Evolutionary conservation across 2,888 invertebrate species (phyloP), one percentile per base, ranked within the genome.

Genomic region (Drosophila cracens): DNA sequence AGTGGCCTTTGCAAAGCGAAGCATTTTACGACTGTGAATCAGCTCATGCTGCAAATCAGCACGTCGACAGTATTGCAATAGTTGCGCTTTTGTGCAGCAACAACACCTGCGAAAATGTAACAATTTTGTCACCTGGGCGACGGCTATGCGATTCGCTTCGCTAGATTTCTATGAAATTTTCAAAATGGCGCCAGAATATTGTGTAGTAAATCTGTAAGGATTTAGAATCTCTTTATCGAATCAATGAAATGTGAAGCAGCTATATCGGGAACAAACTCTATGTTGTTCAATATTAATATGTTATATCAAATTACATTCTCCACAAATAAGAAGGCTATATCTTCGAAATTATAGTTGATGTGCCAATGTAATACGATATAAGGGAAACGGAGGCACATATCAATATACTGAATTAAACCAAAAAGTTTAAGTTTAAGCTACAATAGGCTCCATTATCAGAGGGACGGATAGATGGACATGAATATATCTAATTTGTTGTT

Each of bases 61-160:
- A 81, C 74, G 72, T 81, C 52, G 43, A 63, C 27, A 25, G n/a
- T 43, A 48, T 49, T 54, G 16, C 46, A 16, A 46, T 25, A 25
- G 46, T 46, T 46, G 59, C 40, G 21, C 46, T 40, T 51, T 34
- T 38, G 36, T 46, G 33, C 4, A 57, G 5, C 36, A 31, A 25
- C 38, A 40, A 33, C 21, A 60, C 25, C 49, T 31, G 11, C 18
- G 54, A 54, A 51, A 31, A 52, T 34, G 11, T 43, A 43, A 58
- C 46, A 27, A 29, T 48, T 64, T 65, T 54, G 57, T 80, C 71
- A 60, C 81, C 88, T 64, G 72, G 80, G 65, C 70, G 61, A 82
- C 81, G 51, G 52, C 62, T 40, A 11, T 52, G 72, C n/a, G 59
- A 51, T 54, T 58, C 21, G 27, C 25, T 54, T 67, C 36, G 27